Percentiles rank a stretch among this genome's conserved stretches.
Evolutionary conservation across 1,140 invertebrate species (phyloP).

Genomic region (Monomorium pharaonis): DNA sequence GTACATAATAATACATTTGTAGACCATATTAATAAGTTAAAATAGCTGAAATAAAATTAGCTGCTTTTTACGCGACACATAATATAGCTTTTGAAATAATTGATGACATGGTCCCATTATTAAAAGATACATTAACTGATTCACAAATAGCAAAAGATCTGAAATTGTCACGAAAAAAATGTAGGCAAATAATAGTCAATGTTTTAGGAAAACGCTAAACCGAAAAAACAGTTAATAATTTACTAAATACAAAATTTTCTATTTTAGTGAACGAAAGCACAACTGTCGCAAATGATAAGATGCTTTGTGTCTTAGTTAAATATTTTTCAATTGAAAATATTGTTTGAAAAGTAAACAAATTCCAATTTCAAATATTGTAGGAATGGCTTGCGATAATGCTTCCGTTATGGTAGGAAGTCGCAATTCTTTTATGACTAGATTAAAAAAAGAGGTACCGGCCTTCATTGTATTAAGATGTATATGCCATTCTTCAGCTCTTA

Average conservation of each 20-base stretch:
- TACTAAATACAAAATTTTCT: not conserved
- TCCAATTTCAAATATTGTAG: not conserved
- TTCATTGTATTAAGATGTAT: not conserved
- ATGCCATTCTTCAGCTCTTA: conserved; percentile 18
- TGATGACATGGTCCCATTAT: not conserved
- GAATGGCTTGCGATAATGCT: conserved; percentile 26
- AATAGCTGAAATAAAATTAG: not conserved
- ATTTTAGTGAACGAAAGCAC: not conserved
- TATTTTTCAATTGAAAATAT: not conserved
- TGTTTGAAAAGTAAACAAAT: not conserved
- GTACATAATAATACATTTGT: not conserved
- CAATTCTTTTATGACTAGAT: not conserved
- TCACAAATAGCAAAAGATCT: not conserved
- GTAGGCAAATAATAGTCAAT: not conserved
- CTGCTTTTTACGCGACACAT: not conserved
- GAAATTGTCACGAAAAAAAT: not conserved
- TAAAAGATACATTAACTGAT: not conserved
- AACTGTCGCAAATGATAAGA: not conserved
- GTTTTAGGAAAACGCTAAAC: not conserved
- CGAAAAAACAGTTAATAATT: not conserved
- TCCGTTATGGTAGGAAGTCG: not conserved
- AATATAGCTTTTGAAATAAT: not conserved
- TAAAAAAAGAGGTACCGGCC: not conserved
- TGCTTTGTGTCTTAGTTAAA: not conserved
- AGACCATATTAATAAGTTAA: not conserved